Evolutionary conservation across 2,888 invertebrate species (phyloP), one percentile per base, ranked within the genome.

Genomic region (Zygogramma bicolorata): DNA sequence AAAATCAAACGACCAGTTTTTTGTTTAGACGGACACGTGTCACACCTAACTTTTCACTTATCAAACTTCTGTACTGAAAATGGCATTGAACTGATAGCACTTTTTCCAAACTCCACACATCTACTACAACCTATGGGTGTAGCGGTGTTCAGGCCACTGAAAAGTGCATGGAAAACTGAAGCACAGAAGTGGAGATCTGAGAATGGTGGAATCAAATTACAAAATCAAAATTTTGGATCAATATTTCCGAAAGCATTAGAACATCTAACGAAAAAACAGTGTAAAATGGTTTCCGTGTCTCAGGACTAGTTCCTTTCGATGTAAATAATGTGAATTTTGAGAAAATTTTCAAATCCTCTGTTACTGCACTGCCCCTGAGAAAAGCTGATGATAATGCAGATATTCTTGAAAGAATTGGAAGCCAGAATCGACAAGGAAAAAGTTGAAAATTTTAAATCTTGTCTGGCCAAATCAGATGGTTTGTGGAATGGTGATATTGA

Each of bases 71-170:
- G 71, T 65, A 29, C 49, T n/a, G 40, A 68, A 68, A 71, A 74
- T 49, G 60, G 61, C 27, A 74, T 71, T 38, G 38, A 46, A 46
- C 31, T 71, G 38, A n/a, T n/a, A n/a, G n/a, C n/a, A n/a, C n/a
- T n/a, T n/a, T n/a, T n/a, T n/a, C n/a, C n/a, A n/a, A n/a, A n/a
- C n/a, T n/a, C n/a, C n/a, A n/a, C n/a, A n/a, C n/a, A n/a, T n/a
- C n/a, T n/a, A n/a, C n/a, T n/a, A 18, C 65, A 74, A 31, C 68
- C 65, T 57, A 67, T 74, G n/a, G 71, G 71, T 57, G 68, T 74
- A 25, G 67, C 74, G 34, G 57, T 74, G 7, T 74, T 74, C 38
- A 67, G 65, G 31, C 67, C 74, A 46, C 38, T 72, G 15, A 75
- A 75, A 65, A 40, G 38, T 62, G 61, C 58, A n/a, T 72, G 65